Conservation (phyloP, 2,888 invertebrate species). For the Nomada flava region DNA sequence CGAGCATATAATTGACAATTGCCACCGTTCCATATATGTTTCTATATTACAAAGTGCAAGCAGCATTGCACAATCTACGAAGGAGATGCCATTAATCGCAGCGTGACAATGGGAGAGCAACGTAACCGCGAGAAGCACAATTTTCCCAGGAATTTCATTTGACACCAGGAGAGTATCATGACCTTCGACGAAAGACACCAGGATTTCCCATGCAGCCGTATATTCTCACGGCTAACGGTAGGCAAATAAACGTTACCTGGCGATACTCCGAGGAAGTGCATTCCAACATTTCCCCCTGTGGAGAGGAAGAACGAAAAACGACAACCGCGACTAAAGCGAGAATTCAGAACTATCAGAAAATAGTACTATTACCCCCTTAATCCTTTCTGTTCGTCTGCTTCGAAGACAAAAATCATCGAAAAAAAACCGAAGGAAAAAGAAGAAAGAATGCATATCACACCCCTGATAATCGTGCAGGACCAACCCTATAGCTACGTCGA, state of each 20-base stretch:
- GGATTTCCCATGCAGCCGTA: constrained; percentile 45
- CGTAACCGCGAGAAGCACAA: not conserved
- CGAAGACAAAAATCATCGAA: not conserved
- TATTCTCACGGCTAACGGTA: constrained; percentile 55
- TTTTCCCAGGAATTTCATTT: constrained; percentile 41
- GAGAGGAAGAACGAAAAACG: not conserved
- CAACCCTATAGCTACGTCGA: not conserved
- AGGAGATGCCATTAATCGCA: constrained; percentile 5
- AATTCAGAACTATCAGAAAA: not conserved
- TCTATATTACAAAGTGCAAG: not conserved
- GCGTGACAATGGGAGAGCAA: constrained; percentile 13
- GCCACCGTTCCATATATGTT: not conserved
- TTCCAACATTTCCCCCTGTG: too few species aligned
- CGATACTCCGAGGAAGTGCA: constrained; percentile 23
- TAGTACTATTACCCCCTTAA: too few species aligned
- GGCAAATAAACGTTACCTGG: constrained; percentile 51
- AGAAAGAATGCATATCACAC: not conserved
- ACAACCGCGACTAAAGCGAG: not conserved
- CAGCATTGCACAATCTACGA: not conserved
- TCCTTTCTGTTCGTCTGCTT: too few species aligned
- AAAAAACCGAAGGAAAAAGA: not conserved
- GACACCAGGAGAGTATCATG: constrained; percentile 23
- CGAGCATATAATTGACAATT: not conserved
- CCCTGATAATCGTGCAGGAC: too few species aligned
- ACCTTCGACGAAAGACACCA: constrained; percentile 24